Evolutionary conservation across 2,888 invertebrate species (phyloP).

Genomic region (Prosapia bicincta): DNA sequence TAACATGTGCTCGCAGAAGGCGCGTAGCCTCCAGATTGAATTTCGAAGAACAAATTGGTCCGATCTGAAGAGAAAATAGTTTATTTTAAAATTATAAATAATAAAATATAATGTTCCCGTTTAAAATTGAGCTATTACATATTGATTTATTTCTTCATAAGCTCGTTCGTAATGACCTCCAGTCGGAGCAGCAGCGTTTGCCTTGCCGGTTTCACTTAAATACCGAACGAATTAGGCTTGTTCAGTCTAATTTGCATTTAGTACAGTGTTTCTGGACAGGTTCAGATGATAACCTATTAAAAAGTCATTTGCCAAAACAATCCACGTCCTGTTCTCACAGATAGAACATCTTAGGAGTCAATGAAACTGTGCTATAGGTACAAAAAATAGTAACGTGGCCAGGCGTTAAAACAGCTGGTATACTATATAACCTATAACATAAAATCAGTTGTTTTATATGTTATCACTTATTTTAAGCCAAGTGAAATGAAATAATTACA

Average conservation of each 20-base stretch:
- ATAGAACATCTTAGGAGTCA: too few relatives aligned
- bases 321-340: neutral
- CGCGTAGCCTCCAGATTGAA: constrained; percentile 19
- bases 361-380: too few relatives aligned
- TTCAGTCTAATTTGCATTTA: neutral
- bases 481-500: too few relatives aligned
- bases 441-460: too few relatives aligned
- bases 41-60: constrained; percentile 22
- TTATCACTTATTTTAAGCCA: too few relatives aligned
- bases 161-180: constrained; percentile 16
- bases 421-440: too few relatives aligned
- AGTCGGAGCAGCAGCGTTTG: constrained; percentile 1
- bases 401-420: too few relatives aligned
- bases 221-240: neutral
- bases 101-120: constrained; percentile 23
- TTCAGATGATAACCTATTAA: neutral
- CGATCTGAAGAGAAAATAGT: constrained; percentile 15
- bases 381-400: too few relatives aligned
- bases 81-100: constrained; percentile 27
- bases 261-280: neutral
- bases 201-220: constrained; percentile 21
- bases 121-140: constrained; percentile 33
- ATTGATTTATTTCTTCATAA: constrained; percentile 37
- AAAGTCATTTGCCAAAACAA: neutral
- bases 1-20: constrained; percentile 6